Percentiles rank a stretch among this genome's conserved stretches.
phyloP scores from a whole-genome alignment of 2,797 vertebrate genomes.

The Pangasius macronema region DNA sequence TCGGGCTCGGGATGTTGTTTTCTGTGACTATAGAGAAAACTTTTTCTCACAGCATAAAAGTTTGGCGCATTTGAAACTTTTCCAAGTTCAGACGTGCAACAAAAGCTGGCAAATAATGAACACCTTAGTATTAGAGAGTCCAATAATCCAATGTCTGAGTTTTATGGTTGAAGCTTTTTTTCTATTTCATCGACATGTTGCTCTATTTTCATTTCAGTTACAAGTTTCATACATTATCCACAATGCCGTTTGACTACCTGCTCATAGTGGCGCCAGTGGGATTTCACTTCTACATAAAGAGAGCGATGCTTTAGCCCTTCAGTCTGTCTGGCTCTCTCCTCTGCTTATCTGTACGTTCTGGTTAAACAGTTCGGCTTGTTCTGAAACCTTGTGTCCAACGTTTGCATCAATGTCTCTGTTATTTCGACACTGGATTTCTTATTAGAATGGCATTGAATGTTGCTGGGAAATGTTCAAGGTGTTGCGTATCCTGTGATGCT shows the following conservation, averaged over 20 bases:
- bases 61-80: neutral
- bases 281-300: neutral
- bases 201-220: neutral
- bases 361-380: neutral
- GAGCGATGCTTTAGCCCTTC: neutral
- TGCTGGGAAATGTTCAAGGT: neutral
- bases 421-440: neutral
- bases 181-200: neutral
- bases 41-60: slow-evolving; percentile 3
- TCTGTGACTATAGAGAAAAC: slow-evolving; percentile 5
- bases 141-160: neutral
- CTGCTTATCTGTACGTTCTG: neutral
- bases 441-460: neutral
- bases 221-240: neutral
- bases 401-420: neutral
- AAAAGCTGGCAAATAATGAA: neutral
- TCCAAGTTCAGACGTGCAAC: neutral
- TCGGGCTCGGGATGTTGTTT: neutral
- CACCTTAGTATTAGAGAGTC: neutral
- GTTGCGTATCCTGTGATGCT: no score
- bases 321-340: neutral
- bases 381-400: neutral
- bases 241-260: neutral
- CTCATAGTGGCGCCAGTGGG: neutral
- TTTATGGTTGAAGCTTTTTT: neutral